phyloP scores from a whole-genome alignment of 1,140 invertebrate genomes.

The Schlechtendalia chinensis region DNA sequence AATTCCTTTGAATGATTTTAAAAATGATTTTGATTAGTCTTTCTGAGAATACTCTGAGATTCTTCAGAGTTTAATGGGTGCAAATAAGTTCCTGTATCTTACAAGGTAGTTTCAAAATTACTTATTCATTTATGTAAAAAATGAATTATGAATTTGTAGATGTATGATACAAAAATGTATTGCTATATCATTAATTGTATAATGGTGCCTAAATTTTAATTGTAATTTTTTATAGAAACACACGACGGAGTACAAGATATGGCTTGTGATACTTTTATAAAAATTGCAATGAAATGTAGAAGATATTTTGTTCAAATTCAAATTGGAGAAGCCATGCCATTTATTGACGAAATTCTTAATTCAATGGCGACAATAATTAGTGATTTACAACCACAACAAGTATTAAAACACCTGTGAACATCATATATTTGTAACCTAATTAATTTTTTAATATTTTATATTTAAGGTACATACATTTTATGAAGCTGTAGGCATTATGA shows the following conservation, averaged over 20 bases:
- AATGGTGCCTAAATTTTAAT: no score
- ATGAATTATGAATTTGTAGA: no score
- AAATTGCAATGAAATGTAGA: slow-evolving; percentile 98
- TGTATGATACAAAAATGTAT: no score
- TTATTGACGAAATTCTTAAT: slow-evolving; percentile 97
- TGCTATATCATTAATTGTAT: no score
- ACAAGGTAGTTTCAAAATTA: neutral
- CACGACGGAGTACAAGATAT: slow-evolving; percentile 99
- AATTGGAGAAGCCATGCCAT: slow-evolving; percentile 93
- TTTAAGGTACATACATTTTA: slow-evolving; percentile 97
- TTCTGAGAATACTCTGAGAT: slow-evolving; percentile 8
- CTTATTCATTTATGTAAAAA: no score
- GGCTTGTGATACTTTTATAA: slow-evolving; percentile 99
- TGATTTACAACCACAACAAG: slow-evolving; percentile 95
- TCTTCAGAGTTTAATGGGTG: neutral
- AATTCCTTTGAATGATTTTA: neutral
- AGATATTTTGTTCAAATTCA: slow-evolving; percentile 97
- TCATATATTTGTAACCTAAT: neutral
- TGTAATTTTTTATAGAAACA: slow-evolving; percentile 72
- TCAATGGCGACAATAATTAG: slow-evolving; percentile 97
- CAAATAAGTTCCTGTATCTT: neutral
- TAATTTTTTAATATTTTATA: slow-evolving; percentile 2
- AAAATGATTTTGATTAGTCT: slow-evolving; percentile 48
- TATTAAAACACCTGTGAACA: slow-evolving; percentile 54
- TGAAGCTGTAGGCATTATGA: slow-evolving; percentile 99